phyloP scores from a whole-genome alignment of 2,113 vertebrate genomes.

The Silurus glanis region DNA sequence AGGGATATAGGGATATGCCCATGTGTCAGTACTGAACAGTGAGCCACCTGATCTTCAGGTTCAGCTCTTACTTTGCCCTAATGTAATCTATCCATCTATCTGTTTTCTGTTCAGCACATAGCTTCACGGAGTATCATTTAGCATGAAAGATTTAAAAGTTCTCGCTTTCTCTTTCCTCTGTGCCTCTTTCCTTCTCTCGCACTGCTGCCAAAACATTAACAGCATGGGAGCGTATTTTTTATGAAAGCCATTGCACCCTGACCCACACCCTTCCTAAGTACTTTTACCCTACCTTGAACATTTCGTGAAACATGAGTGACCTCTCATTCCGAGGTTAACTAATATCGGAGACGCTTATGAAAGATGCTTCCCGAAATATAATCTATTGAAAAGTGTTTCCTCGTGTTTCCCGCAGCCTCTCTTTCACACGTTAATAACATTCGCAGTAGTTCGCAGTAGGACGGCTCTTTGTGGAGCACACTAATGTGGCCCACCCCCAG shows the following conservation, averaged over 20 bases:
- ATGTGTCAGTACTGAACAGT: constrained; percentile 18
- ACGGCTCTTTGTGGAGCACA: not conserved
- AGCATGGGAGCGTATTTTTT: constrained; percentile 43
- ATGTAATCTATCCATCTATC: constrained; percentile 55
- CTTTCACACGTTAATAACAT: constrained; percentile 42
- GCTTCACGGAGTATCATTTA: constrained; percentile 37
- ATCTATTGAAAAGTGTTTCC: constrained; percentile 80
- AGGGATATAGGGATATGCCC: constrained; percentile 39
- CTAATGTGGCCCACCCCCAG: constrained; percentile 35
- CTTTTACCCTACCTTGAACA: constrained; percentile 69
- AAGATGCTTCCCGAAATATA: constrained; percentile 74
- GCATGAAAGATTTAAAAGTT: constrained; percentile 45
- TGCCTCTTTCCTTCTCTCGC: constrained; percentile 32
- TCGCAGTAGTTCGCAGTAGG: constrained; percentile 2
- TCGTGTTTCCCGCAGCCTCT: constrained; percentile 67
- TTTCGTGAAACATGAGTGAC: constrained; percentile 66
- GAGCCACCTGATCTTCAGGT: constrained; percentile 46
- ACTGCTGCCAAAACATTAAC: constrained; percentile 39
- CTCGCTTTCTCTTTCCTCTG: constrained; percentile 20
- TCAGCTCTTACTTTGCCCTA: constrained; percentile 29
- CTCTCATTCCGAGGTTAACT: constrained; percentile 66
- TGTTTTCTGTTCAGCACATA: constrained; percentile 42
- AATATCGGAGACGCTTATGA: constrained; percentile 75
- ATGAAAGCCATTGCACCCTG: constrained; percentile 61
- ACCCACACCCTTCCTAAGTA: constrained; percentile 65